Percentiles rank a stretch among this genome's conserved stretches.
Evolutionary conservation across 2,797 vertebrate genomes (phyloP).

Genomic region (Notoglanidium macrostoma): DNA sequence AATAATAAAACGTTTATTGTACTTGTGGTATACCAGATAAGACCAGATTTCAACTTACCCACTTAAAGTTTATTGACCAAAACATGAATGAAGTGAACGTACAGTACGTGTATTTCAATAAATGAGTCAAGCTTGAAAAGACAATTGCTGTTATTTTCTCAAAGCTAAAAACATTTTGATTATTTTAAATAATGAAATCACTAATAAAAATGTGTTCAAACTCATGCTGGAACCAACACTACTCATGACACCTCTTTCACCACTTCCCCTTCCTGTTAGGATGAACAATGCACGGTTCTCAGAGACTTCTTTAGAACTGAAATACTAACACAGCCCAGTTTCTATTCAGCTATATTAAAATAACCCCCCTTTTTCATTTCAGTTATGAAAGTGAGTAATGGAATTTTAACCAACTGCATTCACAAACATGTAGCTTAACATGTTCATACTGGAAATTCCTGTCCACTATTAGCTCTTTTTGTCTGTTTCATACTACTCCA

Average conservation of each 20-base stretch:
- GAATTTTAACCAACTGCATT: not conserved
- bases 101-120: not conserved
- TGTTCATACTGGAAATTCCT: slow-evolving; percentile 7
- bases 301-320: slow-evolving; percentile 3
- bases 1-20: not conserved
- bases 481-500: not conserved
- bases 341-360: slow-evolving; percentile 24
- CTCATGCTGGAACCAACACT: not conserved
- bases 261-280: slow-evolving; percentile 32
- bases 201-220: slow-evolving; percentile 3
- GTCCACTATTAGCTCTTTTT: not conserved
- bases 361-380: not conserved
- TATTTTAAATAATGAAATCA: not conserved
- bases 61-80: not conserved
- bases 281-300: not conserved
- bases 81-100: not conserved
- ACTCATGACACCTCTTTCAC: slow-evolving; percentile 7
- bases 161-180: not conserved
- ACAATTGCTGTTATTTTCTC: not conserved
- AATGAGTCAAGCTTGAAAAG: not conserved
- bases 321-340: not conserved
- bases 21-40: not conserved
- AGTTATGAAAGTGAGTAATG: not conserved
- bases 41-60: not conserved
- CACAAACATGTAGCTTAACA: not conserved